These are phyloP conservation scores for Ophioninae sp. DNA, from an alignment of 2,888 invertebrate genomes.

Conservation along the genomic window DNA sequence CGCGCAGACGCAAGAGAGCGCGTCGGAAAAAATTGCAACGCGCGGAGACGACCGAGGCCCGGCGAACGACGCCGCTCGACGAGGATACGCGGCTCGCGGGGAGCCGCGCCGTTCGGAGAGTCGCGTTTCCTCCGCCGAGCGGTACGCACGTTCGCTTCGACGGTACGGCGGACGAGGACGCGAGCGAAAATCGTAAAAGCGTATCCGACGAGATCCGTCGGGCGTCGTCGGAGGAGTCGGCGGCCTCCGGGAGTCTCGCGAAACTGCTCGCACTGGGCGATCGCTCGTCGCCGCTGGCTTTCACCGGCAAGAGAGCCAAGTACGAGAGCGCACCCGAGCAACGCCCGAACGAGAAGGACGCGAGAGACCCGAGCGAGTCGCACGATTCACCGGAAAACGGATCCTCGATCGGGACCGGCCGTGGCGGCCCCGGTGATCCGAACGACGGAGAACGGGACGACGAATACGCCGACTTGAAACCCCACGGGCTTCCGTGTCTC, in stretches of 20 bases:
- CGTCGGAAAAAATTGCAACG: conserved; percentile 61
- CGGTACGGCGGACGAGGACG: neutral
- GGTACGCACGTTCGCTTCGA: conserved; percentile 54
- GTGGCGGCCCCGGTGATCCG: neutral
- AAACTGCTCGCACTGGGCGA: conserved; percentile 43
- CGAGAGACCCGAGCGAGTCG: no score
- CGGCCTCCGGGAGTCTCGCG: conserved; percentile 1
- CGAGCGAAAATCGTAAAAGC: neutral
- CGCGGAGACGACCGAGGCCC: conserved; percentile 30
- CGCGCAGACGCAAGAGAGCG: conserved; percentile 59
- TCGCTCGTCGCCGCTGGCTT: conserved; percentile 35
- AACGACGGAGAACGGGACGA: neutral
- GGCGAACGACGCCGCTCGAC: neutral
- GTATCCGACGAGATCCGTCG: neutral
- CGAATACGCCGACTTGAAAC: conserved; percentile 51
- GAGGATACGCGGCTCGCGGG: neutral
- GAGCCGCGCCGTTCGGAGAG: conserved; percentile 58
- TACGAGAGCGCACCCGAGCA: no score
- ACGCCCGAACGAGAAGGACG: no score
- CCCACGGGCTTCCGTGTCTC: conserved; percentile 55
- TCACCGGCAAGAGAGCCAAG: conserved; percentile 39
- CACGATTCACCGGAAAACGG: no score
- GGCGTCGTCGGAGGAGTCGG: neutral
- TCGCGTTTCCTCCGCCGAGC: conserved; percentile 34
- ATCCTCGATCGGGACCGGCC: neutral